phyloP scores from a whole-genome alignment of 1,140 invertebrate species.

The Gryon sp. region DNA sequence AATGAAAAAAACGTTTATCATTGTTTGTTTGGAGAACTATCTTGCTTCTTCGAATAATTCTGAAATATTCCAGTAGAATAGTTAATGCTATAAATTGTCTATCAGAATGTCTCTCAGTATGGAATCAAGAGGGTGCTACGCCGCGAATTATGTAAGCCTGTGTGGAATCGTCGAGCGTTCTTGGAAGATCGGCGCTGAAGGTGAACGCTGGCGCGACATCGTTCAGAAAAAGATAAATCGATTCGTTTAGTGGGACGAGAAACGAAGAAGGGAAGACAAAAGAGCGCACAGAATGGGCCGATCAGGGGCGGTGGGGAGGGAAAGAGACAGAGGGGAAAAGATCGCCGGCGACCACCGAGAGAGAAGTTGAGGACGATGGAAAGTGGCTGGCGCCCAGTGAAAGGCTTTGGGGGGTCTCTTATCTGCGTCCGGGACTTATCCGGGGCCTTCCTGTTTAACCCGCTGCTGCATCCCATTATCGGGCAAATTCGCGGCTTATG shows the following conservation, averaged over 20 bases:
- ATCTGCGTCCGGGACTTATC: conserved; percentile 75
- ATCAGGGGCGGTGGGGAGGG: conserved; percentile 13
- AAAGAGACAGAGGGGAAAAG: conserved; percentile 50
- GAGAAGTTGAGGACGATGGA: conserved; percentile 73
- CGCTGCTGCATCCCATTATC: conserved; percentile 72
- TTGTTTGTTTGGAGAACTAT: too few relatives aligned
- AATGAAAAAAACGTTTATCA: too few relatives aligned
- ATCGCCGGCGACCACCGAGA: conserved; percentile 77
- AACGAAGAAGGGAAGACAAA: conserved; percentile 21
- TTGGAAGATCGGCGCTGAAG: conserved; percentile 67
- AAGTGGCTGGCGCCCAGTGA: conserved; percentile 75
- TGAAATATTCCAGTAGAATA: too few relatives aligned
- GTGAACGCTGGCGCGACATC: conserved; percentile 39
- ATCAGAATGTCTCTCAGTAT: conserved; percentile 44
- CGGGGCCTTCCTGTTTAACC: conserved; percentile 66
- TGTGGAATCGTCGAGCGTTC: conserved; percentile 62
- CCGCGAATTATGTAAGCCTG: conserved; percentile 71
- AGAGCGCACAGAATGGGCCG: conserved; percentile 32
- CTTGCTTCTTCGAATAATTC: too few relatives aligned
- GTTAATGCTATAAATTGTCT: conserved; percentile 2
- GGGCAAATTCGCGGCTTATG: conserved; percentile 54
- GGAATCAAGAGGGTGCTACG: conserved; percentile 59
- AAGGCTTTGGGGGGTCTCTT: conserved; percentile 77
- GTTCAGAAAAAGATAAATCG: conserved; percentile 49
- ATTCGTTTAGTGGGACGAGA: conserved; percentile 22